These are phyloP conservation scores for Thera obeliscata DNA, from an alignment of 2,888 invertebrate species.

Conservation along the genomic window DNA sequence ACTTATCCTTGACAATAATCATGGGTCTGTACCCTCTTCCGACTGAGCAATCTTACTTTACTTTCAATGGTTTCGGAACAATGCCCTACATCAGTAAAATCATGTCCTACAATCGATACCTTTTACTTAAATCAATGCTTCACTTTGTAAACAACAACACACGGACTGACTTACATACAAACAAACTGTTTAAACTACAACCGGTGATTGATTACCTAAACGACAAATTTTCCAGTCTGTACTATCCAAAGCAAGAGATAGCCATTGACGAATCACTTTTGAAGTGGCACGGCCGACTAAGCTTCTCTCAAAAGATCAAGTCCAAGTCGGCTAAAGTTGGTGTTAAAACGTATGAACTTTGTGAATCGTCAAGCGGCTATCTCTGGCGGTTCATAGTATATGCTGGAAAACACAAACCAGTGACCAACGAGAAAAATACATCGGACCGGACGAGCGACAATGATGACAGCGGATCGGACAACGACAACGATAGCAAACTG, in stretches of 20 bases:
- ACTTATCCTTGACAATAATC: slow-evolving; percentile 39
- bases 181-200: background rate
- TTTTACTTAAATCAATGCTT: slow-evolving; percentile 37
- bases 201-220: background rate
- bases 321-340: slow-evolving; percentile 12
- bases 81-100: slow-evolving; percentile 39
- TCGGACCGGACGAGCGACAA: slow-evolving; percentile 5
- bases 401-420: slow-evolving; percentile 16
- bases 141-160: slow-evolving; percentile 41
- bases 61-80: slow-evolving; percentile 42
- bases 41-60: slow-evolving; percentile 40
- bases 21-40: slow-evolving; percentile 43
- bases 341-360: slow-evolving; percentile 17
- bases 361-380: slow-evolving; percentile 19
- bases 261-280: slow-evolving; percentile 23
- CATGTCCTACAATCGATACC: slow-evolving; percentile 44
- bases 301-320: slow-evolving; percentile 6
- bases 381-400: slow-evolving; percentile 15
- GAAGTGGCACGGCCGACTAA: slow-evolving; percentile 16
- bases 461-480: slow-evolving; percentile 6
- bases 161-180: background rate
- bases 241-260: background rate
- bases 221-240: background rate
- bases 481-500: background rate
- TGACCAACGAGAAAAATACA: slow-evolving; percentile 1